Evolutionary conservation across 2,113 vertebrate species (phyloP), one percentile per base, ranked within the genome.

Genomic region (Stomatorhinus ivindoensis): DNA sequence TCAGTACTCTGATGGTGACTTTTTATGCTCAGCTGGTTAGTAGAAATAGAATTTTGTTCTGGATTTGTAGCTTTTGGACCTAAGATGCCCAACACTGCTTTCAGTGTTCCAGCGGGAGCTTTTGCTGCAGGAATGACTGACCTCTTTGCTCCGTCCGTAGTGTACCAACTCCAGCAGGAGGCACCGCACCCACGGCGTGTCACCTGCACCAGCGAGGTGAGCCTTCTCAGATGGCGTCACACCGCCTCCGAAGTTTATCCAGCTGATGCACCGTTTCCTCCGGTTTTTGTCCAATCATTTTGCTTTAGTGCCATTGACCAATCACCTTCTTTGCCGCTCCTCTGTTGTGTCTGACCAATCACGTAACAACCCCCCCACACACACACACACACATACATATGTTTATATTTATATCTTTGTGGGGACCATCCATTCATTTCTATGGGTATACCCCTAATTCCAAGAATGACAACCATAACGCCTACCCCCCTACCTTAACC

Each of bases 151-250:
- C 92, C 92, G 92, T 92, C 94, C 90, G 31, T 87, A 96, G 95
- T 97, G 50, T 95, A 95, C 92, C 96, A 95, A 91, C 90, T 96
- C 92, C 97, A 97, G 91, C 97, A 99, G 94, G 97, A 97, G 96
- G 98, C 96, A 89, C 91, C 96, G 46, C 96, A 97, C 91, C 95
- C 97, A 91, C 95, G 96, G 88, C 94, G 97, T 90, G 92, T 97
- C 91, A 97, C 95, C 90, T 95, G 95, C 91, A 95, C 95, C 88
- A 89, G 93, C 84, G 96, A 98, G 97, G 95, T 97, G 89, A 86
- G 97, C 96, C n/a, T 47, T 31, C 27, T 4, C 85, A 55, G 4
- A 11, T 5, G 27, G 50, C 35, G 19, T 42, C 17, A 39, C 13
- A 39, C 61, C 61, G 27, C 61, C 10, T 69, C 61, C 61, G 4